phyloP scores from a whole-genome alignment of 2,888 invertebrate genomes.

The Noctua janthe region DNA sequence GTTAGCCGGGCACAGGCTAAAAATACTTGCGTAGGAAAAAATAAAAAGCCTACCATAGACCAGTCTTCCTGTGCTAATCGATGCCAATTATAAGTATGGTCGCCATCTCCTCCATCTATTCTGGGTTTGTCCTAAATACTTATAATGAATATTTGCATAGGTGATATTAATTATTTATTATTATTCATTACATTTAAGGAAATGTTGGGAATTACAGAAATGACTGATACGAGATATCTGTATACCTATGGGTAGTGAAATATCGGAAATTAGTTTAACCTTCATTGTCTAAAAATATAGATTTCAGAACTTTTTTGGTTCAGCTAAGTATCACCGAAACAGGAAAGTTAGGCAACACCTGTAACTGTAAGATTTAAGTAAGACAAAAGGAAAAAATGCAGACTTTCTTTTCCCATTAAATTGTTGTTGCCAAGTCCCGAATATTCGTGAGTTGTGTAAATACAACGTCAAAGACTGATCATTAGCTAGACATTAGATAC shows the following conservation, averaged over 20 bases:
- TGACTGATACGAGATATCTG: neutral
- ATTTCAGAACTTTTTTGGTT: slow-evolving; percentile 13
- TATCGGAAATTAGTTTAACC: neutral
- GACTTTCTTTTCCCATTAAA: neutral
- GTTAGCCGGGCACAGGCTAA: slow-evolving; percentile 71
- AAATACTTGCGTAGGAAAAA: slow-evolving; percentile 78
- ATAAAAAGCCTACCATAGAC: slow-evolving; percentile 71
- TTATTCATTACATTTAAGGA: neutral
- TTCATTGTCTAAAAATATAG: neutral
- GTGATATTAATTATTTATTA: too few relatives aligned
- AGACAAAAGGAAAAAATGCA: neutral
- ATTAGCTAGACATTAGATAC: neutral
- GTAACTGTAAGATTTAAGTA: neutral
- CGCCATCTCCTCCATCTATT: slow-evolving; percentile 23
- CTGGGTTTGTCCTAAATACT: slow-evolving; percentile 28
- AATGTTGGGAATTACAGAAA: slow-evolving; percentile 1
- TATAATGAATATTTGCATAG: neutral
- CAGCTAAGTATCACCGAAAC: neutral
- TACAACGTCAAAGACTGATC: neutral
- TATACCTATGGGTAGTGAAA: neutral
- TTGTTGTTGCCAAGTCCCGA: too few relatives aligned
- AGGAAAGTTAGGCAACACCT: neutral
- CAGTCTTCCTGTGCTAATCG: slow-evolving; percentile 89
- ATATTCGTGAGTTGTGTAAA: neutral
- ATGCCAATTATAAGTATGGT: slow-evolving; percentile 83